Percentiles rank a stretch among this genome's conserved stretches.
These are phyloP conservation scores for Cynaeus angustus DNA, from an alignment of 2,888 invertebrate genomes.

Conservation along the genomic window DNA sequence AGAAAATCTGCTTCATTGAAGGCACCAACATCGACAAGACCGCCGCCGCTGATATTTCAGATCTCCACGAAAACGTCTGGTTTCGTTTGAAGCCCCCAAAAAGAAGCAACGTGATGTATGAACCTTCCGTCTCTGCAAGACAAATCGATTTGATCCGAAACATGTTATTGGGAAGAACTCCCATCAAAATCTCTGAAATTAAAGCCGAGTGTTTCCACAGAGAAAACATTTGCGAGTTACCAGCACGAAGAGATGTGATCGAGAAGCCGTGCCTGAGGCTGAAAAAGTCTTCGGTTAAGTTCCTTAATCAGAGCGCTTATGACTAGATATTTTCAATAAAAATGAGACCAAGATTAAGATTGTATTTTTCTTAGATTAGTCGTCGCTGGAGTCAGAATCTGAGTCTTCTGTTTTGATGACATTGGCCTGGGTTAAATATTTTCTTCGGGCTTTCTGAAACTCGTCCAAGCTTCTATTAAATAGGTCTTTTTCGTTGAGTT, in stretches of 20 bases:
- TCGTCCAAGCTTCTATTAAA: constrained; percentile 6
- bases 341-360: neutral
- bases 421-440: neutral
- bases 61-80: constrained; percentile 62
- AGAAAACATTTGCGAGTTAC: neutral
- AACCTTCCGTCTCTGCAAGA: constrained; percentile 62
- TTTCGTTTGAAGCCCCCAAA: constrained; percentile 59
- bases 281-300: constrained; percentile 54
- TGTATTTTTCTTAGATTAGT: constrained; percentile 6
- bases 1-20: constrained; percentile 60
- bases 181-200: constrained; percentile 24
- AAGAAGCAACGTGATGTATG: constrained; percentile 21
- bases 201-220: neutral
- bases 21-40: constrained; percentile 58
- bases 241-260: neutral
- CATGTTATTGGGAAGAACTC: constrained; percentile 58
- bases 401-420: neutral
- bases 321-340: constrained; percentile 1
- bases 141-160: constrained; percentile 61
- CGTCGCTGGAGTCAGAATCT: constrained; percentile 3
- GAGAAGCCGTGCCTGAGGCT: constrained; percentile 33
- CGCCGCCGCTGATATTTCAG: constrained; percentile 48
- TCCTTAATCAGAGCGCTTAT: constrained; percentile 43
- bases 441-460: constrained; percentile 15
- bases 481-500: neutral